Conservation (phyloP, 2,113 vertebrate species). For the Corythoichthys haematopterus region DNA sequence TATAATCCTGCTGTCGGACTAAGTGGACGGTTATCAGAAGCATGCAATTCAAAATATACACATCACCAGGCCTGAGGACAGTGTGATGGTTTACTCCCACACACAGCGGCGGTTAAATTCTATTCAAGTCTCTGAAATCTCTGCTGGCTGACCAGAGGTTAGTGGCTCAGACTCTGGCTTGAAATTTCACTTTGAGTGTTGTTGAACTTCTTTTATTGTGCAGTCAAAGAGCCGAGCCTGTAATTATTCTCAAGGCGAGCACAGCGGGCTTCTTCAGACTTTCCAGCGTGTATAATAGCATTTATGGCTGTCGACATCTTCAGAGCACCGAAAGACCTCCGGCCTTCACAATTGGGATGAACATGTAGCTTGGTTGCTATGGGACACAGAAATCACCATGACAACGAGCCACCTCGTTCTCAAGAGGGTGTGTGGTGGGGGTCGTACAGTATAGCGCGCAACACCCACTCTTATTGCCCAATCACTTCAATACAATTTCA, state of each 20-base stretch:
- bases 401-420: conserved; percentile 44
- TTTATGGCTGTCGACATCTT: conserved; percentile 26
- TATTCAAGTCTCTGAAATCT: background rate
- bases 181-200: background rate
- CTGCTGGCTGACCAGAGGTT: conserved; percentile 13
- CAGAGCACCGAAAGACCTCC: conserved; percentile 27
- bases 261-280: conserved; percentile 9
- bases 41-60: background rate
- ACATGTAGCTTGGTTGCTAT: conserved; percentile 46
- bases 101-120: background rate
- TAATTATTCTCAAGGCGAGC: conserved; percentile 32
- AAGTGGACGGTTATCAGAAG: background rate
- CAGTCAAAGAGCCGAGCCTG: conserved; percentile 15
- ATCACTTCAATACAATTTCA: conserved; percentile 61
- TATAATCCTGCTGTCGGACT: background rate
- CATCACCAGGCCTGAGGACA: background rate
- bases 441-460: conserved; percentile 39
- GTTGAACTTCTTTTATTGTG: conserved; percentile 8
- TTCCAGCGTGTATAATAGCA: conserved; percentile 19
- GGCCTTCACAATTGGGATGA: conserved; percentile 43
- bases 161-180: conserved; percentile 22
- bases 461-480: conserved; percentile 51
- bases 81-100: conserved; percentile 5
- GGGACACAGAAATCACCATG: conserved; percentile 42
- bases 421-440: background rate